Evolutionary conservation across 2,113 vertebrate species (phyloP).

Genomic region (Apeltes quadracus): DNA sequence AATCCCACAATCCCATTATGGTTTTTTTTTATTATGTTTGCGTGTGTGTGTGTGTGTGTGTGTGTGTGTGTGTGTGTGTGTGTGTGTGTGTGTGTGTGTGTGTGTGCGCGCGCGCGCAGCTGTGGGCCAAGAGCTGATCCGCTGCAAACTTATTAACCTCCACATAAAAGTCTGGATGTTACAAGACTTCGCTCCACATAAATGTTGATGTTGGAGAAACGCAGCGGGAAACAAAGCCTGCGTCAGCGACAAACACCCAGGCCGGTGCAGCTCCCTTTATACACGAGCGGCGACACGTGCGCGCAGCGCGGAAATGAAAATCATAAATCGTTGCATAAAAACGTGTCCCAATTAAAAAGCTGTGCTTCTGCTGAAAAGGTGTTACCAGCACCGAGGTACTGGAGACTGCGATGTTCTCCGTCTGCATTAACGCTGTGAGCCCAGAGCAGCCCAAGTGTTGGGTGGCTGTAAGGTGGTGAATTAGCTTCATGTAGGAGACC

Average conservation of each 20-base stretch:
- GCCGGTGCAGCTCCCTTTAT: constrained; percentile 28
- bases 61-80: constrained; percentile 26
- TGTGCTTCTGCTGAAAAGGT: constrained; percentile 10
- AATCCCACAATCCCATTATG: constrained; percentile 65
- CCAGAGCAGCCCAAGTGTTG: constrained; percentile 32
- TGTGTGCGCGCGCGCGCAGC: not conserved
- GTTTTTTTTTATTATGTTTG: constrained; percentile 49
- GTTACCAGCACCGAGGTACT: constrained; percentile 5
- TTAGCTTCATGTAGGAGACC: constrained; percentile 69
- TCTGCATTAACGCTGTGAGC: constrained; percentile 48
- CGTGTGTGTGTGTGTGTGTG: constrained; percentile 7
- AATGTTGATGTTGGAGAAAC: constrained; percentile 54
- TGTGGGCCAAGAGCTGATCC: constrained; percentile 40
- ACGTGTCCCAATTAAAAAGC: constrained; percentile 20
- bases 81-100: constrained; percentile 25
- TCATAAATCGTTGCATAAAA: not conserved
- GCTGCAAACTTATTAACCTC: constrained; percentile 61
- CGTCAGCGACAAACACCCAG: constrained; percentile 28
- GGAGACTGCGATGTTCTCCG: not conserved
- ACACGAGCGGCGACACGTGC: constrained; percentile 16
- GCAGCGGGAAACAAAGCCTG: constrained; percentile 20
- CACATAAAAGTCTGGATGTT: constrained; percentile 41
- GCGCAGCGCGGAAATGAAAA: constrained; percentile 17
- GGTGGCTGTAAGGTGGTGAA: constrained; percentile 61
- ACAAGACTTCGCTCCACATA: not conserved